These are phyloP conservation scores for Diceros bicornis DNA, from an alignment of 2,797 vertebrate genomes.

Conservation along the genomic window DNA sequence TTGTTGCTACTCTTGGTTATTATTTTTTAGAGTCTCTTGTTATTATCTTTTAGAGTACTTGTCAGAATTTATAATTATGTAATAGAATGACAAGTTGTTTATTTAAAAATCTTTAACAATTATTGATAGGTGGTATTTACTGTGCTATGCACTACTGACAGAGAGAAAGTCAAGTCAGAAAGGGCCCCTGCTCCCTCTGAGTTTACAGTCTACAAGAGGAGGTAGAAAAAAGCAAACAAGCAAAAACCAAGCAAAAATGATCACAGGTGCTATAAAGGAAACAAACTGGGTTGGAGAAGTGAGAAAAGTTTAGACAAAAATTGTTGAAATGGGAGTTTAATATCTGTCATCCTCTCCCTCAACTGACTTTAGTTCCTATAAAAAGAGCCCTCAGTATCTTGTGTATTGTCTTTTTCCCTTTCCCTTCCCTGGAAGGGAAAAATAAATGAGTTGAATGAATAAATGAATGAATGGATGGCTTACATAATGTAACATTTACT, in stretches of 20 bases:
- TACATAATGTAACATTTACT: too few species aligned
- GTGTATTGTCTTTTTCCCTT: too few species aligned
- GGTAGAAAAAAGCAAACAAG: background rate
- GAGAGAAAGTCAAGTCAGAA: background rate
- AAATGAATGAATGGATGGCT: too few species aligned
- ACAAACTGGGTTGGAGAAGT: background rate
- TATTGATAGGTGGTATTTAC: background rate
- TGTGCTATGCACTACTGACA: background rate
- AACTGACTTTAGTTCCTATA: background rate
- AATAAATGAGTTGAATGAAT: background rate
- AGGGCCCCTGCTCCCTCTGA: background rate
- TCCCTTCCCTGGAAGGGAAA: background rate
- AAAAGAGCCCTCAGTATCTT: background rate
- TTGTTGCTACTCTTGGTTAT: background rate
- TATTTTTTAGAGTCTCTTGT: background rate
- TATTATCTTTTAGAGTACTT: background rate
- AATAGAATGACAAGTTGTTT: background rate
- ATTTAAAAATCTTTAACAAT: background rate
- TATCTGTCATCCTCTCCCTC: background rate
- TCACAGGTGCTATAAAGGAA: background rate
- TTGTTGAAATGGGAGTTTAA: background rate
- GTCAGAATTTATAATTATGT: background rate
- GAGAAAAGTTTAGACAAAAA: background rate
- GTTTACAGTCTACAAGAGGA: too few species aligned
- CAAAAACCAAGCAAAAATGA: background rate